A percentile compares a stretch with the other conserved stretches of the same genome.
Conservation (phyloP, 1,140 invertebrate genomes). For the Halyomorpha halys region DNA sequence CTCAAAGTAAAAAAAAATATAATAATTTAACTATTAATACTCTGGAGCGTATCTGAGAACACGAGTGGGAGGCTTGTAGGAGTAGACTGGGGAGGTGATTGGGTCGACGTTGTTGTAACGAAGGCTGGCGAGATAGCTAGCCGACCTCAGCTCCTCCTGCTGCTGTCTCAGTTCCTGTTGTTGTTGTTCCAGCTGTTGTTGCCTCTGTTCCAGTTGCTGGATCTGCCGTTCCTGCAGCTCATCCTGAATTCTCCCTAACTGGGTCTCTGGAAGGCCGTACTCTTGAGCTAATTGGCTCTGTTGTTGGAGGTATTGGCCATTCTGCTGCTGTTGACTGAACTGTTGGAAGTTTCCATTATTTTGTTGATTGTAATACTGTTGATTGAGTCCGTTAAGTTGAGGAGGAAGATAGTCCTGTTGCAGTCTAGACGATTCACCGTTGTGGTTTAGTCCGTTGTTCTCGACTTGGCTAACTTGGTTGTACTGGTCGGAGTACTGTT, state of each 20-base stretch:
- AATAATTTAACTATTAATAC: neutral
- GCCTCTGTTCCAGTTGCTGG: neutral
- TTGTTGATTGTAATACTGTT: too few species aligned
- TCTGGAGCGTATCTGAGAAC: conserved; percentile 17
- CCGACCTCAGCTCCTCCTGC: neutral
- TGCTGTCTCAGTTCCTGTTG: neutral
- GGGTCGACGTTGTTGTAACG: conserved; percentile 11
- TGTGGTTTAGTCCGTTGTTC: neutral
- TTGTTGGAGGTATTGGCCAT: neutral
- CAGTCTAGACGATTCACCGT: too few species aligned
- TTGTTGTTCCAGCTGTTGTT: neutral
- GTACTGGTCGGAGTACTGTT: too few species aligned
- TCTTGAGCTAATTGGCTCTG: neutral
- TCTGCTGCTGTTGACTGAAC: neutral
- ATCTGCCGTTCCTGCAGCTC: neutral
- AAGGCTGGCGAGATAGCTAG: conserved; percentile 13
- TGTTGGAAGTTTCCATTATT: too few species aligned
- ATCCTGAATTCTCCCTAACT: neutral
- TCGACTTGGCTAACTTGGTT: neutral
- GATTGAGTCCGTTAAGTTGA: too few species aligned
- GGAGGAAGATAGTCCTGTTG: too few species aligned
- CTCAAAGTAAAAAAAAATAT: too few species aligned
- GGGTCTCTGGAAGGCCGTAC: neutral
- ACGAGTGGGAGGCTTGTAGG: conserved; percentile 5
- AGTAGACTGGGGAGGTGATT: conserved; percentile 9